A percentile compares a stretch with the other conserved stretches of the same genome.
These are phyloP conservation scores for Lagria hirta DNA, from an alignment of 2,888 invertebrate species.

Conservation along the genomic window DNA sequence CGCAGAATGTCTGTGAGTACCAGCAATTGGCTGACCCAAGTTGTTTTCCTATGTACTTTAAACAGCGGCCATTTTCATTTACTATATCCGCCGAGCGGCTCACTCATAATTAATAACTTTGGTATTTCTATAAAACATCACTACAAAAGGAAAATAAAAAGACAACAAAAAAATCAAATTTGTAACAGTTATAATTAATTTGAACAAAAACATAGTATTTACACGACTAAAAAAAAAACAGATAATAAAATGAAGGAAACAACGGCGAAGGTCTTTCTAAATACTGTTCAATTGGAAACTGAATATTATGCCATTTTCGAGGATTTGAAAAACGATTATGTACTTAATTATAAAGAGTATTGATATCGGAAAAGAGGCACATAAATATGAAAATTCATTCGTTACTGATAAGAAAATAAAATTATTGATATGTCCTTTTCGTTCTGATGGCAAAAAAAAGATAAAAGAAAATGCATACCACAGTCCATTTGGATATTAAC, in stretches of 20 bases:
- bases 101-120: no score
- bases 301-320: slow-evolving; percentile 18
- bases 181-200: slow-evolving; percentile 28
- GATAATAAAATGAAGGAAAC: slow-evolving; percentile 12
- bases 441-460: slow-evolving; percentile 8
- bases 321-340: slow-evolving; percentile 14
- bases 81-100: no score
- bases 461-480: slow-evolving; percentile 23
- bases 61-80: no score
- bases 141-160: slow-evolving; percentile 11
- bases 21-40: no score
- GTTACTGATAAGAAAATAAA: slow-evolving; percentile 11
- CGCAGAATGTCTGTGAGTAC: no score
- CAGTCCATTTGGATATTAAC: slow-evolving; percentile 23
- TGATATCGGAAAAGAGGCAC: slow-evolving; percentile 23
- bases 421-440: slow-evolving; percentile 23
- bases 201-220: slow-evolving; percentile 26
- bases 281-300: slow-evolving; percentile 18
- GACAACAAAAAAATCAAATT: slow-evolving; percentile 14
- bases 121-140: no score
- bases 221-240: slow-evolving; percentile 22
- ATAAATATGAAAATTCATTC: slow-evolving; percentile 19
- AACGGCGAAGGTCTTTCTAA: slow-evolving; percentile 13
- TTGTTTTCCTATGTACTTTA: no score
- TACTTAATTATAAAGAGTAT: slow-evolving; percentile 5